A percentile compares a stretch with the other conserved stretches of the same genome.
These are phyloP conservation scores for Lemur catta DNA, from an alignment of 2,797 vertebrate species.

Conservation along the genomic window DNA sequence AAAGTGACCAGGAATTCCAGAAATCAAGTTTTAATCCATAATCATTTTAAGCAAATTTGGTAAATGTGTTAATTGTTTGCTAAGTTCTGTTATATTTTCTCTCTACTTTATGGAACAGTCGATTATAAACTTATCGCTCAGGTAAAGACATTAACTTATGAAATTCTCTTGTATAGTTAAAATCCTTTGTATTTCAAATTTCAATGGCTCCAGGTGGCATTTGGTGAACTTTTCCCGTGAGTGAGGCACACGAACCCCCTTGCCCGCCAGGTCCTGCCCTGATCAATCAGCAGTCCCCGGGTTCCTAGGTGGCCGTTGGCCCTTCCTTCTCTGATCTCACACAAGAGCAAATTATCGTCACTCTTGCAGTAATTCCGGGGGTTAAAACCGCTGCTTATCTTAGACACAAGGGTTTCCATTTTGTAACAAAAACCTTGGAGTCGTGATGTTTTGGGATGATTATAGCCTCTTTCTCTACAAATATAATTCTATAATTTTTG, in stretches of 20 bases:
- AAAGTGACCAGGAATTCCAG: neutral
- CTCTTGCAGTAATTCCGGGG: no score
- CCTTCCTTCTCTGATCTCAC: neutral
- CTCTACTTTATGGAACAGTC: neutral
- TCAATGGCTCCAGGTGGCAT: neutral
- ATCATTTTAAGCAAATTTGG: neutral
- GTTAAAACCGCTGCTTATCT: neutral
- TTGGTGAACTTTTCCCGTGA: neutral
- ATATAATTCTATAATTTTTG: neutral
- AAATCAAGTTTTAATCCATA: neutral
- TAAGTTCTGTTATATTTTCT: neutral
- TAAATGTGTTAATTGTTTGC: neutral
- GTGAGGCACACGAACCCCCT: neutral
- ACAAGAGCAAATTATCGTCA: neutral
- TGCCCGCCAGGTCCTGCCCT: neutral
- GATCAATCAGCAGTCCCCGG: neutral
- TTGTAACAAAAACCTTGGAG: neutral
- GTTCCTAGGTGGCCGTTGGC: no score
- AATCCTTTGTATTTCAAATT: neutral
- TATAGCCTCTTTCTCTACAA: neutral
- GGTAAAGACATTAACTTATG: neutral
- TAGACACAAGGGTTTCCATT: neutral
- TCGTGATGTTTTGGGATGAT: neutral
- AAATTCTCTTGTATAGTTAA: neutral
- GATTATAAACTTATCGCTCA: neutral